These are phyloP conservation scores for Acrobasis consociella DNA, from an alignment of 2,888 invertebrate species.

Conservation along the genomic window DNA sequence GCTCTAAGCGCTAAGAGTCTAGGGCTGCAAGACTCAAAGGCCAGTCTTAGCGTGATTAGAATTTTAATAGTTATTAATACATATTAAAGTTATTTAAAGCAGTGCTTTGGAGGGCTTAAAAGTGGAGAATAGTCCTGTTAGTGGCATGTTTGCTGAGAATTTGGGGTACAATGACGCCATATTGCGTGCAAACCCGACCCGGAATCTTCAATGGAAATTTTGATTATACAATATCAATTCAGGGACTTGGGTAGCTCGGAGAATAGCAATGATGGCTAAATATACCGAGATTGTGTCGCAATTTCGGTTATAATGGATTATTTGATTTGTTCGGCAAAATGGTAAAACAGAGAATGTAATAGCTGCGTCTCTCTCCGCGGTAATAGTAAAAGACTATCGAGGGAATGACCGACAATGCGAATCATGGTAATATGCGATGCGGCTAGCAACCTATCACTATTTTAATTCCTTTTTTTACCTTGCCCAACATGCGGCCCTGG, in stretches of 20 bases:
- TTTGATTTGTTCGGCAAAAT: background rate
- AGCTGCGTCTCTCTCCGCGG: no score
- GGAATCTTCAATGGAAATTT: conserved; percentile 20
- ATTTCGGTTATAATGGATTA: background rate
- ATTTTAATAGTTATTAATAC: no score
- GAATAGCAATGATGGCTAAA: conserved; percentile 15
- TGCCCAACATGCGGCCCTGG: no score
- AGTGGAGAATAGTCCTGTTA: conserved; percentile 29
- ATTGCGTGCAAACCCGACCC: conserved; percentile 32
- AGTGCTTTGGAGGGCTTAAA: conserved; percentile 4
- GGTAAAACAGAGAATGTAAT: no score
- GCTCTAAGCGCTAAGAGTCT: no score
- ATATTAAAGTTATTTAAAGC: conserved; percentile 3
- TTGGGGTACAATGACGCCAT: conserved; percentile 30
- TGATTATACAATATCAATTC: conserved; percentile 24
- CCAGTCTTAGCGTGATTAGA: no score
- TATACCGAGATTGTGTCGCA: background rate
- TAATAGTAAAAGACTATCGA: no score
- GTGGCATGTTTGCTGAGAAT: conserved; percentile 28
- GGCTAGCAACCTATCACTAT: no score
- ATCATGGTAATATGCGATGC: no score
- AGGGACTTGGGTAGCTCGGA: background rate
- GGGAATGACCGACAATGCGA: no score
- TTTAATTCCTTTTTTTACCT: no score
- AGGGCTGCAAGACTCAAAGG: no score